Conservation (phyloP, 2,797 vertebrate genomes). For the Eospalax fontanierii region DNA sequence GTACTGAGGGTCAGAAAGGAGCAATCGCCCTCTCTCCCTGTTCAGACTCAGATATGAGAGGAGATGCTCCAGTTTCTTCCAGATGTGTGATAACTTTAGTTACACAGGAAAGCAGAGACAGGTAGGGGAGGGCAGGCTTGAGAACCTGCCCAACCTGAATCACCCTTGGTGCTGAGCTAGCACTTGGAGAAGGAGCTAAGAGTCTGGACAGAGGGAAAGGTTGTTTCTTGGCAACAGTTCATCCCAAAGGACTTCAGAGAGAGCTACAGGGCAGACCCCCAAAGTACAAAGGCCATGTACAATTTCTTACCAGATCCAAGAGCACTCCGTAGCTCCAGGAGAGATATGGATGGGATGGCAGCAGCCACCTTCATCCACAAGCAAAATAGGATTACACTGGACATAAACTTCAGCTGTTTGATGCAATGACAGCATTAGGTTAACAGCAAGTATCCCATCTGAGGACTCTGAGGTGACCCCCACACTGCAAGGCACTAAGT, state of each 20-base stretch:
- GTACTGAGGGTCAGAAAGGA: background rate
- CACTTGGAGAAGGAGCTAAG: background rate
- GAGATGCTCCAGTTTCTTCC: background rate
- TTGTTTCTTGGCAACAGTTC: background rate
- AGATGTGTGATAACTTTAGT: background rate
- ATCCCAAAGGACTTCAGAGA: conserved; percentile 13
- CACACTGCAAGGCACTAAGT: background rate
- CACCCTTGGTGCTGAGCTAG: background rate
- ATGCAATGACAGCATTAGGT: background rate
- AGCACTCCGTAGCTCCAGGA: background rate
- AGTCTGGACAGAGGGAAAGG: background rate
- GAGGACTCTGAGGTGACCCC: background rate
- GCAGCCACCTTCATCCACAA: background rate
- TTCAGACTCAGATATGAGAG: background rate
- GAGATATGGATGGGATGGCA: background rate
- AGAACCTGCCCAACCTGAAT: background rate
- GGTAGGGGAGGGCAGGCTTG: background rate
- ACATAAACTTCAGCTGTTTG: background rate
- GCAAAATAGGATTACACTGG: background rate
- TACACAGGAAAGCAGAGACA: background rate
- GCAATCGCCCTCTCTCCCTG: background rate
- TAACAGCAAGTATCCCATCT: background rate
- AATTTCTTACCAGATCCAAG: background rate
- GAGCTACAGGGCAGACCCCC: background rate
- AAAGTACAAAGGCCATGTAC: background rate